Evolutionary conservation across 2,797 vertebrate species (phyloP), one percentile per base, ranked within the genome.

Genomic region (Nothura maculosa): DNA sequence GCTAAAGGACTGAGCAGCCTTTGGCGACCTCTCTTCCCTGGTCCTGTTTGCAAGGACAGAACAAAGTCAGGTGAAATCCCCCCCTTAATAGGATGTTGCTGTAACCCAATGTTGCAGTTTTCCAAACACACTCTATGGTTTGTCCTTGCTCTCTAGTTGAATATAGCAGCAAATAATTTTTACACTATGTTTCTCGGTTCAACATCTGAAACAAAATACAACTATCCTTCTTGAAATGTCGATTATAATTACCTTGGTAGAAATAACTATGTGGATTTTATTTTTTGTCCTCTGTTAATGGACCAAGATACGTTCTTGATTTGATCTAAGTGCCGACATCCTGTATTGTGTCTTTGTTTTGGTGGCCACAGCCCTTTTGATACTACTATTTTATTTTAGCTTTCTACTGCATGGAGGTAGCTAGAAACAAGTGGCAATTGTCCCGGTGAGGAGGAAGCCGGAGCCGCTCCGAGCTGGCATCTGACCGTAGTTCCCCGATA

Each of bases 81-180:
- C 45, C 57, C 70, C 75, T 77, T 38, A 21, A 55, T 58, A 58
- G 70, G 52, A 60, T 90, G 24, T 69, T 66, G 12, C 77, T 54
- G 1, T 63, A 88, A 81, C 30, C 75, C 81, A 63, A 60, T 84
- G 81, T 73, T 78, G 88, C 81, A 63, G 85, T 90, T 91, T 94
- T 63, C 81, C 57, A 42, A 24, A 68, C 40, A 3, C 3, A 6
- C 43, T 61, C 48, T 27, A 4, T 24, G 47, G 60, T 61, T 81
- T 83, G 57, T 54, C 67, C 64, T 73, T 92, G 74, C 60, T 84
- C 22, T 86, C 77, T 79, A 34, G 0, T 18, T 27, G 50, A 60
- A 38, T 22, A 30, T 9, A 58, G 85, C 54, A 85, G 36, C 55
- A 36, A 1, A 78, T 50, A 34, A 62, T 84, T 62, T 69, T 77